Evolutionary conservation across 2,888 invertebrate genomes (phyloP).

Genomic region (Pollenia griseotomentosa): DNA sequence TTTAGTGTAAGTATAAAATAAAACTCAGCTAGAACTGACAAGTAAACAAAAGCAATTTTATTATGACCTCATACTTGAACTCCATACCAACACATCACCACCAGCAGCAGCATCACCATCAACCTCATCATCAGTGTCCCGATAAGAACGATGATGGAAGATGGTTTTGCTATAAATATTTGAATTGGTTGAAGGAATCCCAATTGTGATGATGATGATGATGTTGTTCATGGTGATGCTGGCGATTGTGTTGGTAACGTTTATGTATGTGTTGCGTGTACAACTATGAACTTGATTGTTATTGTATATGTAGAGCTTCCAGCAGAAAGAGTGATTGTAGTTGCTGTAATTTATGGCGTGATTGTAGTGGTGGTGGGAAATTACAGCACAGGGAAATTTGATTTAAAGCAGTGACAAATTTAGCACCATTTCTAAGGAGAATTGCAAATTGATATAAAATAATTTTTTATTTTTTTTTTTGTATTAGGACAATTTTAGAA

Average conservation of each 20-base stretch:
- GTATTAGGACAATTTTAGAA: too few species aligned
- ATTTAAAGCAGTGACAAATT: not conserved
- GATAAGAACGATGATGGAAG: not conserved
- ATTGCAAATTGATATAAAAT: not conserved
- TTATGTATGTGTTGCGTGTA: not conserved
- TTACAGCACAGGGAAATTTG: not conserved
- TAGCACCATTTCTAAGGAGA: not conserved
- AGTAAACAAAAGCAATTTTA: slow-evolving; percentile 50
- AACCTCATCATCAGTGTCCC: not conserved
- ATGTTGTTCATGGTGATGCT: not conserved
- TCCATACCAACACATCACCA: slow-evolving; percentile 33
- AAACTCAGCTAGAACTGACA: slow-evolving; percentile 29
- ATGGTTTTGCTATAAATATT: slow-evolving; percentile 45
- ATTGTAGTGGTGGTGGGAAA: not conserved
- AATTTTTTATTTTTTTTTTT: too few species aligned
- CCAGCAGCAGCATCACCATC: slow-evolving; percentile 1
- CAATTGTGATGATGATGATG: slow-evolving; percentile 13
- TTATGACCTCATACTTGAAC: slow-evolving; percentile 72
- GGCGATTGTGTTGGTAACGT: slow-evolving; percentile 23
- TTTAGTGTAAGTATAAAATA: not conserved
- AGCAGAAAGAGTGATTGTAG: not conserved
- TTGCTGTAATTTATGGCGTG: not conserved
- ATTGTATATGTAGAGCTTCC: not conserved
- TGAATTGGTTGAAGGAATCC: slow-evolving; percentile 23
- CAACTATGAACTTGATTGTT: slow-evolving; percentile 1